Conservation (phyloP, 1,140 invertebrate species). For the Drosophila gunungcola region DNA sequence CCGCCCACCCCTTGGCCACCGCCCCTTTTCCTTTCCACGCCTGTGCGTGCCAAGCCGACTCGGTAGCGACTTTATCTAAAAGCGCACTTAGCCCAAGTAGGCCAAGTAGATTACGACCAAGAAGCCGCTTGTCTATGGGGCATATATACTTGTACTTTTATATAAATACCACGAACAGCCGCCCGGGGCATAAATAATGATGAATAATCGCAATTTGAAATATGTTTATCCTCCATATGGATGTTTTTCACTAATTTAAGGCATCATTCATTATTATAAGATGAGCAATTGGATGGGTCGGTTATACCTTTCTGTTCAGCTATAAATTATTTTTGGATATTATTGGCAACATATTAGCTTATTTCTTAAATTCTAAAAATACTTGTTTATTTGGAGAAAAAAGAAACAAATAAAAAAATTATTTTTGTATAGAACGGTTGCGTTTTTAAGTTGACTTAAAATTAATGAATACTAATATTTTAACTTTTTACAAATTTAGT, state of each 20-base stretch:
- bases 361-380: too few relatives aligned
- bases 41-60: constrained; percentile 72
- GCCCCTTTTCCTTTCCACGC: constrained; percentile 4
- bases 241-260: constrained; percentile 19
- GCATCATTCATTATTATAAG: constrained; percentile 21
- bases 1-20: neutral
- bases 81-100: constrained; percentile 81
- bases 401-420: too few relatives aligned
- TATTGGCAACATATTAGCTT: too few relatives aligned
- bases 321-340: too few relatives aligned
- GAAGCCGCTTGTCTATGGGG: constrained; percentile 54
- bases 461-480: too few relatives aligned
- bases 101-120: constrained; percentile 76
- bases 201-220: constrained; percentile 42
- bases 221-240: constrained; percentile 14
- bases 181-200: constrained; percentile 12
- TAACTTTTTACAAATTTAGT: too few relatives aligned
- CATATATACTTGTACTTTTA: constrained; percentile 10
- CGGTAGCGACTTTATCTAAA: constrained; percentile 79
- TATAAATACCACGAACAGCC: constrained; percentile 13
- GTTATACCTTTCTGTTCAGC: too few relatives aligned
- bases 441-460: too few relatives aligned
- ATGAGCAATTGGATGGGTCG: too few relatives aligned
- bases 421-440: too few relatives aligned
- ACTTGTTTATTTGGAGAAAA: too few relatives aligned